Conservation (phyloP, 37 sponge, comb jelly and placozoan genomes). For the Oscarella lobularis region DNA sequence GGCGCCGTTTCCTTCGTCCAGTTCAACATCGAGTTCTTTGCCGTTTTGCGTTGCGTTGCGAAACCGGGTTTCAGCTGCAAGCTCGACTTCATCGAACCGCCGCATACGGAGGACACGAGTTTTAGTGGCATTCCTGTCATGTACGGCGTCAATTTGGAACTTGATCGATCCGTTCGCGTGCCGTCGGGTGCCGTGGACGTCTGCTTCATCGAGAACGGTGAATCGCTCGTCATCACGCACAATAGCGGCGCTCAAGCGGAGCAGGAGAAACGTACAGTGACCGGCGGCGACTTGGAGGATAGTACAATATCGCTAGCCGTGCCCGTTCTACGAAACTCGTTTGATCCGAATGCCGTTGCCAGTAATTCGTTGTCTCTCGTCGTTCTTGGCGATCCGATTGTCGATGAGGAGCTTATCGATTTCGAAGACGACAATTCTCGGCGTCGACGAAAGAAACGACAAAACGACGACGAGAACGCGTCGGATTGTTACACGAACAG, state of each 20-base stretch:
- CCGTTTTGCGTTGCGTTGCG: background rate
- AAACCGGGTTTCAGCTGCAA: background rate
- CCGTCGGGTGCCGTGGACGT: background rate
- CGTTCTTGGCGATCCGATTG: background rate
- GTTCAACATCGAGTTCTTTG: background rate
- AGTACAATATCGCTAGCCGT: background rate
- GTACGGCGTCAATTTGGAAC: background rate
- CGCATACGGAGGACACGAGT: background rate
- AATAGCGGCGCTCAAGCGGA: background rate
- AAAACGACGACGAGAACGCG: background rate
- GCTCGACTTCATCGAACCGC: background rate
- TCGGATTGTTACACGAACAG: background rate
- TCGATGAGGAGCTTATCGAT: background rate
- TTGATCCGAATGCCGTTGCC: background rate
- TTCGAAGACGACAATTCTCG: too few species aligned
- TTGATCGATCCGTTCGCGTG: background rate
- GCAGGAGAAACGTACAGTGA: background rate
- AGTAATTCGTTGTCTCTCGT: background rate
- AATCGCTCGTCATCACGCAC: background rate
- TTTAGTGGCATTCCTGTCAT: background rate
- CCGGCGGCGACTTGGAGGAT: background rate
- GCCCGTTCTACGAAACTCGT: background rate
- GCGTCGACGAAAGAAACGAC: background rate
- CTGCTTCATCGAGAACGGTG: background rate
- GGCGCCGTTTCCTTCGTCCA: background rate